Conservation (phyloP, 1,140 invertebrate species). For the Sarcophaga bullata region DNA sequence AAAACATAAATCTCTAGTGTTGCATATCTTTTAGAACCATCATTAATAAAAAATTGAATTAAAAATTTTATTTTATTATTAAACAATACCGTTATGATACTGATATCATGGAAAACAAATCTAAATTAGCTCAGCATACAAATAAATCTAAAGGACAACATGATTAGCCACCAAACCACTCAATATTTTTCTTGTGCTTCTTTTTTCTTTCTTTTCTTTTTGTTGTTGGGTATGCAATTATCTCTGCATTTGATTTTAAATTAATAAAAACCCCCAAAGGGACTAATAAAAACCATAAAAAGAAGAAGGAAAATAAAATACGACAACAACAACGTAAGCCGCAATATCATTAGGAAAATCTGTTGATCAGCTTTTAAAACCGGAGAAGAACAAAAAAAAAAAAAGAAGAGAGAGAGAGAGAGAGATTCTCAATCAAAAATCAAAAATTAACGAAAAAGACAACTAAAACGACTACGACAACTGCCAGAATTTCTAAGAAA, state of each 20-base stretch:
- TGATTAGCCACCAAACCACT: no score
- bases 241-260: background rate
- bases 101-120: background rate
- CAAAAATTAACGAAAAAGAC: background rate
- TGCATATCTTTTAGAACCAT: background rate
- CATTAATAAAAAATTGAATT: background rate
- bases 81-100: background rate
- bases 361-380: background rate
- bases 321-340: background rate
- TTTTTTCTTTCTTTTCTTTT: no score
- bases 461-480: constrained; percentile 1
- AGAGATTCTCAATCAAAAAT: background rate
- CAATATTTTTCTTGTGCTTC: no score
- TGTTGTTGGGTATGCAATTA: no score
- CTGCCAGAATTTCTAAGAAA: background rate
- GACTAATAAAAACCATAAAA: background rate
- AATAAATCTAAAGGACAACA: background rate
- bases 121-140: constrained; percentile 8
- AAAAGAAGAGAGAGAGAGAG: no score
- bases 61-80: constrained; percentile 10
- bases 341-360: constrained; percentile 1
- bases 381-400: no score
- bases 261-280: constrained; percentile 6
- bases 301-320: no score
- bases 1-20: background rate